Conservation (phyloP, 2,888 invertebrate species). For the Xestia xanthographa region DNA sequence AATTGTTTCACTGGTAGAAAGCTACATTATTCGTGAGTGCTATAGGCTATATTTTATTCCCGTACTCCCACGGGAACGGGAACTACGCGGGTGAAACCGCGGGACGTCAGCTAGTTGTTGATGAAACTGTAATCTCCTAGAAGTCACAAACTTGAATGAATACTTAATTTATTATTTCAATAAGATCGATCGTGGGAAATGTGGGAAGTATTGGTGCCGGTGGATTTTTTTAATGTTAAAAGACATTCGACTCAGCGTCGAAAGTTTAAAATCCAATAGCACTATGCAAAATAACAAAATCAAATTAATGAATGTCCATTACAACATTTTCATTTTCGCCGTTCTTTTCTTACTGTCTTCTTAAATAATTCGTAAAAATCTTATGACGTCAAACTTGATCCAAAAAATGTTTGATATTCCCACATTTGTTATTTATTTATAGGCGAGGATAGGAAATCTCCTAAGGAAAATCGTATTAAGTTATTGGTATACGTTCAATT, state of each 20-base stretch:
- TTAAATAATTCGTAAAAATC: background rate
- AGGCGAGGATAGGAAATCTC: background rate
- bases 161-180: background rate
- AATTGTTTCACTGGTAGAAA: too few relatives aligned
- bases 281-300: background rate
- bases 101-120: too few relatives aligned
- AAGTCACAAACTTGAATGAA: background rate
- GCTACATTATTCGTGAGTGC: too few relatives aligned
- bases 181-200: background rate
- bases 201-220: background rate
- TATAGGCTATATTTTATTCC: too few relatives aligned
- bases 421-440: background rate
- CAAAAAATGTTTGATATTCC: background rate
- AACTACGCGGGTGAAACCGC: too few relatives aligned
- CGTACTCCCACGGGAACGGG: too few relatives aligned
- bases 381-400: background rate
- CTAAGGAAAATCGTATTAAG: constrained; percentile 9
- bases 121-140: background rate
- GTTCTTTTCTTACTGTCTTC: background rate
- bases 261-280: background rate
- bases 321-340: background rate
- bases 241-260: background rate
- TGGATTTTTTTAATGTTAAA: background rate
- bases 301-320: background rate
- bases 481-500: background rate